These are phyloP conservation scores for Notodromas monacha DNA, from an alignment of 2,888 invertebrate genomes.

Conservation along the genomic window DNA sequence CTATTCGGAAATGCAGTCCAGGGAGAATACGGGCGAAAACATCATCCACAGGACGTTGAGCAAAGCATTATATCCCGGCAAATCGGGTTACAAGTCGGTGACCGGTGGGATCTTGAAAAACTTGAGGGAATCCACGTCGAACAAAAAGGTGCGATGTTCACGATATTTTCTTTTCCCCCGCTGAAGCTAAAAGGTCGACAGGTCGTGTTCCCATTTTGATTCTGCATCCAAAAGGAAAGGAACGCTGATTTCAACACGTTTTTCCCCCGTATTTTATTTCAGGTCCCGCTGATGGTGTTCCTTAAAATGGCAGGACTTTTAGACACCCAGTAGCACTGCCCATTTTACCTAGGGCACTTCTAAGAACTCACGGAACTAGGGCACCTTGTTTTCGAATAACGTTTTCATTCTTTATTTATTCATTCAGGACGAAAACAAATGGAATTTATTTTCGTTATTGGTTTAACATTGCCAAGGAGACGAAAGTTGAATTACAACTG, in stretches of 20 bases:
- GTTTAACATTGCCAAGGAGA: no score
- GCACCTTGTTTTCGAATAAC: no score
- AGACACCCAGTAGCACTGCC: no score
- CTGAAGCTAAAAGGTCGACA: background rate
- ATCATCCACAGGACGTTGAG: constrained; percentile 29
- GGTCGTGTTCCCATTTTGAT: background rate
- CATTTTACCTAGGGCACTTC: no score
- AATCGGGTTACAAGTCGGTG: constrained; percentile 47
- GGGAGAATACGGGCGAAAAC: constrained; percentile 44
- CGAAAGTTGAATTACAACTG: no score
- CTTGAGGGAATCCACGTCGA: constrained; percentile 40
- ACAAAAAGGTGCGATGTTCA: constrained; percentile 28
- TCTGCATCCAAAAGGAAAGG: background rate
- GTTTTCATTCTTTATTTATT: no score
- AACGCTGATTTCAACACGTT: background rate
- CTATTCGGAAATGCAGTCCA: constrained; percentile 76
- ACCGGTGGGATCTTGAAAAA: constrained; percentile 58
- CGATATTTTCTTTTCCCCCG: background rate
- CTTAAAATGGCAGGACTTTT: no score
- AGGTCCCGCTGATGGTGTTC: no score
- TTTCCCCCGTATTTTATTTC: no score
- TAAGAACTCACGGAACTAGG: no score
- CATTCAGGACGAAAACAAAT: no score
- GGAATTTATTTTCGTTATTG: no score
- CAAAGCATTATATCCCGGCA: constrained; percentile 38